Conservation (phyloP, 2,797 vertebrate genomes). For the Diplodus sargus region DNA sequence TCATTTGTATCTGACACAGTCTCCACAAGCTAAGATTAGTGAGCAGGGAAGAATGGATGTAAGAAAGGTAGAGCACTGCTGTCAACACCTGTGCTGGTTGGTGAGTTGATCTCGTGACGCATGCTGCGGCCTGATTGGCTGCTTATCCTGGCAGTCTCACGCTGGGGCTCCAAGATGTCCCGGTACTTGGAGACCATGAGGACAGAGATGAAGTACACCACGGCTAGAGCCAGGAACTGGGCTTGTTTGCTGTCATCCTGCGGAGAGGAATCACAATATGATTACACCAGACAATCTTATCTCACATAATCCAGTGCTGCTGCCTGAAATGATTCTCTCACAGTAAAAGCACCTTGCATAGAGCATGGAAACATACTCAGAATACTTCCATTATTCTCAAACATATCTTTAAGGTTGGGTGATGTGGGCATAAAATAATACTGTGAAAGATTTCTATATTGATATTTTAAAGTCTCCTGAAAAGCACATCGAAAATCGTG, state of each 20-base stretch:
- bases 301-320: constrained; percentile 8
- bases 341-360: background rate
- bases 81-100: constrained; percentile 92
- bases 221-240: constrained; percentile 96
- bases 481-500: too few relatives aligned
- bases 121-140: constrained; percentile 90
- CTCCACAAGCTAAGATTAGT: constrained; percentile 22
- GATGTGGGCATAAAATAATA: too few relatives aligned
- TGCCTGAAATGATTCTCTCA: constrained; percentile 8
- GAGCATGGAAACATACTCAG: constrained; percentile 4
- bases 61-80: constrained; percentile 19
- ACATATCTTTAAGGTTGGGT: background rate
- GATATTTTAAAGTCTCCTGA: too few relatives aligned
- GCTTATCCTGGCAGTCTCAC: constrained; percentile 90
- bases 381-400: background rate
- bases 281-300: constrained; percentile 12
- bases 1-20: constrained; percentile 34
- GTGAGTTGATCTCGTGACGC: constrained; percentile 95
- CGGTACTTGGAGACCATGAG: constrained; percentile 99
- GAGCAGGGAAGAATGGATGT: constrained; percentile 19
- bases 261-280: constrained; percentile 39
- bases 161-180: constrained; percentile 97
- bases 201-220: constrained; percentile 98
- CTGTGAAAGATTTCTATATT: too few relatives aligned
- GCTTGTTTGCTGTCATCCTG: constrained; percentile 98